Base-by-base conservation (phyloP, 2,113 vertebrate species). In the Pelobates fuscus region DNA sequence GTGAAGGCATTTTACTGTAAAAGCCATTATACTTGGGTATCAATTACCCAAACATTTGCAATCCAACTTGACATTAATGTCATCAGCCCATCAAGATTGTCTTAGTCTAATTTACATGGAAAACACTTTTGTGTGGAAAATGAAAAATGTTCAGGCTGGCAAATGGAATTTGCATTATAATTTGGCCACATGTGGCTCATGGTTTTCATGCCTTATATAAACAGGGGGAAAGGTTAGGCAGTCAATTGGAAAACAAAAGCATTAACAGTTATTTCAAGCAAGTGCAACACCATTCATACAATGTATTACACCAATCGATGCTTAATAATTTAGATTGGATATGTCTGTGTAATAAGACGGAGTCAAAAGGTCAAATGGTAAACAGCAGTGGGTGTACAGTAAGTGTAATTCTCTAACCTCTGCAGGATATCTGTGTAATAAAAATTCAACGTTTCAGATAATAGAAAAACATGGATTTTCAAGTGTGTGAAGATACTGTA, bases 241-340 rank as follows among this genome's bases (percentile, higher is more conserved):
- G 90, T 87, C 90, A 89, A 89, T 94, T 89, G 91, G 76, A 88
- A 82, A 89, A 85, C 88, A 86, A 90, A 90, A 89, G 89, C 87
- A 89, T 80, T 83, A 84, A 73, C 86, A 32, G 71, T 88, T 84
- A 78, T 86, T 82, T 78, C 77, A 81, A 78, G 77, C 54, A 10
- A n/a, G 6, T 52, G 67, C 26, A 60, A 57, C 17, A 30, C 49
- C 27, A 30, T 49, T 49, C 17, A 49, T 14, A 18, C 0, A 5
- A 30, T 1, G 30, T 70, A 8, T 32, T 8, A 49, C 1, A 1
- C 70, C 59, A 67, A 67, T 60, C 0, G 0, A 57, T 59, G 25
- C 59, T 63, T 62, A 61, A 61, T 71, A 49, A 30, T 24, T 4
- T 7, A 63, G 43, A 62, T 12, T 15, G 24, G 32, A 43, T 17